Evolutionary conservation across 2,113 vertebrate genomes (phyloP).

Genomic region (Psittacus erithacus): DNA sequence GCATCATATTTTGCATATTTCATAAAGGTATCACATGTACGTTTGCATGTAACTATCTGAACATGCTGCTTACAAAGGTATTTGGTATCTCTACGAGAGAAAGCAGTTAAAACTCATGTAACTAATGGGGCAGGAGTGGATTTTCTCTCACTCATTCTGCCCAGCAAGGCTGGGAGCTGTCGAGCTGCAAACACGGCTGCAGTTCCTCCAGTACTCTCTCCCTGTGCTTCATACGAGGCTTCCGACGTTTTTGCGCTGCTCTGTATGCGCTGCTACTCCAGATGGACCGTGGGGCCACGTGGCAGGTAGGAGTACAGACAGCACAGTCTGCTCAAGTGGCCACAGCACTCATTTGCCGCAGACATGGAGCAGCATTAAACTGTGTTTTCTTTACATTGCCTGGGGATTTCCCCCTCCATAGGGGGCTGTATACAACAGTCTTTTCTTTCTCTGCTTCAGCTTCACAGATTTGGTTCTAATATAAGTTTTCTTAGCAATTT

Average conservation of each 20-base stretch:
- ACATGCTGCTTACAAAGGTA: background rate
- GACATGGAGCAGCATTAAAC: background rate
- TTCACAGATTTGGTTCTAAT: background rate
- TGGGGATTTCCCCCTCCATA: background rate
- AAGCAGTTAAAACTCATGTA: constrained; percentile 7
- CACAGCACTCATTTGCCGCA: background rate
- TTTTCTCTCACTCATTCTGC: background rate
- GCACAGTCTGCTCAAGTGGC: background rate
- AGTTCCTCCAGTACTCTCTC: background rate
- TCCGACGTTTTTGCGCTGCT: background rate
- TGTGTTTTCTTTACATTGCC: background rate
- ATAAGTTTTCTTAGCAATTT: background rate
- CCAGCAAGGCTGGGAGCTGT: background rate
- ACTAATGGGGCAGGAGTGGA: background rate
- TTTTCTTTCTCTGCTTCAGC: background rate
- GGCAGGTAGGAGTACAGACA: background rate
- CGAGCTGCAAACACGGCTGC: fast-evolving
- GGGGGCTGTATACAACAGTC: background rate
- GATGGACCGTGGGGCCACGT: background rate
- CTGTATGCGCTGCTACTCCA: background rate
- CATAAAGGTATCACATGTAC: background rate
- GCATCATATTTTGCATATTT: constrained; percentile 21
- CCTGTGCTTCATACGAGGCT: background rate
- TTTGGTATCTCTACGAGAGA: background rate
- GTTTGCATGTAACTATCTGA: background rate